Conservation (phyloP, 2,888 invertebrate species). For the Xestia sexstrigata region DNA sequence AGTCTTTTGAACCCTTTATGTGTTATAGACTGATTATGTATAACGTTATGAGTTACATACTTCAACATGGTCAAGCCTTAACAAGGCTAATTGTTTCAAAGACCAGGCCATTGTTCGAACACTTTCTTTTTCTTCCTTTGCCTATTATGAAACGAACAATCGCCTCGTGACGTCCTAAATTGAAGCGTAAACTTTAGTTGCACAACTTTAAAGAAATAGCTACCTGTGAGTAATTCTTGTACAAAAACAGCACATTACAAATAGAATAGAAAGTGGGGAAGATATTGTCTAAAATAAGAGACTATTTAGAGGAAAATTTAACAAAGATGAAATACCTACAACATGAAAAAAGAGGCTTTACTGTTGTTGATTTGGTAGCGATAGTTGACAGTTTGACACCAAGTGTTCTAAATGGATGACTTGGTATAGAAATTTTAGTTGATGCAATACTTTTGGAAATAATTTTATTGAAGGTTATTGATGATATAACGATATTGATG, state of each 20-base stretch:
- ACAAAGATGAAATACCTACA: not conserved
- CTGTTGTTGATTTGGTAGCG: not conserved
- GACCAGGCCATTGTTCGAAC: conserved; percentile 49
- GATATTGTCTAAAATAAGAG: conserved; percentile 21
- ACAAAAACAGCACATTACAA: conserved; percentile 28
- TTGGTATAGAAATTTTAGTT: not conserved
- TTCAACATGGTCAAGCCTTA: conserved; percentile 20
- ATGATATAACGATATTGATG: no score
- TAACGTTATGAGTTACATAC: not conserved
- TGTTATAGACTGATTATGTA: not conserved
- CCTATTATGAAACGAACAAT: conserved; percentile 66
- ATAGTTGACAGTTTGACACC: not conserved
- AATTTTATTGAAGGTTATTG: not conserved
- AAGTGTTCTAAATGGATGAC: not conserved
- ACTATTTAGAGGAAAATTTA: not conserved
- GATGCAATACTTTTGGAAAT: not conserved
- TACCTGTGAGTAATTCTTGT: conserved; percentile 34
- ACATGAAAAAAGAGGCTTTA: not conserved
- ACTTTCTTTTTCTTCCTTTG: conserved; percentile 61
- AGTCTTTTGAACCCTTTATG: no score
- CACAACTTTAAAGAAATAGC: conserved; percentile 62
- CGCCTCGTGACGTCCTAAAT: conserved; percentile 58
- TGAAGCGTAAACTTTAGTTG: conserved; percentile 52
- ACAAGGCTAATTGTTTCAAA: conserved; percentile 31
- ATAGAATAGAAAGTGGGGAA: conserved; percentile 45